A percentile compares a stretch with the other conserved stretches of the same genome.
Conservation (phyloP, 2,888 invertebrate species). For the Sialis fuliginosa region DNA sequence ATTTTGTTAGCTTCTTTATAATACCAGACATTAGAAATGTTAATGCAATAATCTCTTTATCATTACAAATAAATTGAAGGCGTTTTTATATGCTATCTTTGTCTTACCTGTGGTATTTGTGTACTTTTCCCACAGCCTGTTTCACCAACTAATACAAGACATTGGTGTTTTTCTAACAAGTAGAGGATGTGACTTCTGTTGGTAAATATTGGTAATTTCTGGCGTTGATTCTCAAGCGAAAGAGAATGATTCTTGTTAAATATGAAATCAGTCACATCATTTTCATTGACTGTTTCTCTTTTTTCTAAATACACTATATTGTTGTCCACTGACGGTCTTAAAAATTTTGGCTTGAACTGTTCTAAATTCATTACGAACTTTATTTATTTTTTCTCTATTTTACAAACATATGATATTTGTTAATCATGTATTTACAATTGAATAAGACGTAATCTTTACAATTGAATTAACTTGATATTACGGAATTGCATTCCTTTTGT, state of each 20-base stretch:
- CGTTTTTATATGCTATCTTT: background rate
- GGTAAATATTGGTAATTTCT: slow-evolving; percentile 73
- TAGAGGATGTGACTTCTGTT: slow-evolving; percentile 77
- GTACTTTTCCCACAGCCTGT: slow-evolving; percentile 95
- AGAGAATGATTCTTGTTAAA: slow-evolving; percentile 75
- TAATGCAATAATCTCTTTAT: too few species aligned
- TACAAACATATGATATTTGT: too few species aligned
- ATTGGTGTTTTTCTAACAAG: slow-evolving; percentile 76
- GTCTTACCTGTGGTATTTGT: slow-evolving; percentile 76
- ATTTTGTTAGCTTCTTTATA: too few species aligned
- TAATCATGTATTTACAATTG: too few species aligned
- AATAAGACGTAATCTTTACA: too few species aligned
- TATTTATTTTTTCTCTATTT: background rate
- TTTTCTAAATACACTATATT: slow-evolving; percentile 22
- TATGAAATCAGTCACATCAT: slow-evolving; percentile 36
- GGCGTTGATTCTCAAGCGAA: slow-evolving; percentile 67
- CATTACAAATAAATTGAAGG: too few species aligned
- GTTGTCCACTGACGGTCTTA: slow-evolving; percentile 21
- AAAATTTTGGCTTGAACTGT: slow-evolving; percentile 23
- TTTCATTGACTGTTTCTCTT: slow-evolving; percentile 16
- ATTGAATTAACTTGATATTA: too few species aligned
- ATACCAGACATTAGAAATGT: too few species aligned
- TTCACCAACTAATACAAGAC: slow-evolving; percentile 77
- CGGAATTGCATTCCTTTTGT: too few species aligned
- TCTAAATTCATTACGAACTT: slow-evolving; percentile 19